Evolutionary conservation across 1,140 invertebrate genomes (phyloP).

Genomic region (Callitettix versicolor): DNA sequence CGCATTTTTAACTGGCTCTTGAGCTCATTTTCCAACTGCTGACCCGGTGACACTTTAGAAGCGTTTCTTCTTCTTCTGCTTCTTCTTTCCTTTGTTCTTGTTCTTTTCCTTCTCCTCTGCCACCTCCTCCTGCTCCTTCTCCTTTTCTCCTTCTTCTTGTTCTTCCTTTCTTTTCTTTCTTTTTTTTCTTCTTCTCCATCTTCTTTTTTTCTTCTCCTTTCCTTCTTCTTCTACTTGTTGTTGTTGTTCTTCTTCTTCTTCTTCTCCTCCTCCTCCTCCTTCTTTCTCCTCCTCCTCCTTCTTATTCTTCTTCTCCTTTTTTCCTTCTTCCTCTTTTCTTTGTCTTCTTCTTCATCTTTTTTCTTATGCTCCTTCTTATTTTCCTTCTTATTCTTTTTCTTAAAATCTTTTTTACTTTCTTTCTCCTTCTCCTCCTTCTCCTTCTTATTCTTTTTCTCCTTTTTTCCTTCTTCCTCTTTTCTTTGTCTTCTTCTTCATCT

Average conservation of each 20-base stretch:
- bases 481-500: too few relatives aligned
- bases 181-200: too few relatives aligned
- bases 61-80: not conserved
- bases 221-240: not conserved
- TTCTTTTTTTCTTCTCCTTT: not conserved
- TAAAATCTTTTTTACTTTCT: too few relatives aligned
- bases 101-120: not conserved
- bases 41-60: too few relatives aligned
- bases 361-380: too few relatives aligned
- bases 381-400: not conserved
- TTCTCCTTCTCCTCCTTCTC: too few relatives aligned
- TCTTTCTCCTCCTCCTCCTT: too few relatives aligned
- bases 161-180: not conserved
- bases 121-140: constrained; percentile 3
- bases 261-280: not conserved
- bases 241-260: not conserved
- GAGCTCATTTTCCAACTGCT: not conserved
- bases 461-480: too few relatives aligned
- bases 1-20: too few relatives aligned
- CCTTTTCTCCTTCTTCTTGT: not conserved
- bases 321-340: not conserved
- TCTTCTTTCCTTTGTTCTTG: too few relatives aligned
- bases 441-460: too few relatives aligned
- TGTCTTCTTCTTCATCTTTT: constrained; percentile 2
- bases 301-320: too few relatives aligned